Conservation (phyloP, 1,140 invertebrate species). For the Heliothis subflexa region DNA sequence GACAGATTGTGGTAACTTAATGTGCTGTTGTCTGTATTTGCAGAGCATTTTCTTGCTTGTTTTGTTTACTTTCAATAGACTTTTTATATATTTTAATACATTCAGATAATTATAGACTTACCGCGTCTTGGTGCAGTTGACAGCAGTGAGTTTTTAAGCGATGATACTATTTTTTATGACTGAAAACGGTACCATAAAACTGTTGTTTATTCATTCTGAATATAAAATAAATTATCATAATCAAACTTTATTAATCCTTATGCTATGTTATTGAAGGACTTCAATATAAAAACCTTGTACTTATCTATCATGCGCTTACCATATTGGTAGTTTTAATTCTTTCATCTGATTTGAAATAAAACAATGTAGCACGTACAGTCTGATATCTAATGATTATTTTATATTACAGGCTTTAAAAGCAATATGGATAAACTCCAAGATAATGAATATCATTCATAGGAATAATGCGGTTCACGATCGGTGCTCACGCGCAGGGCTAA, state of each 20-base stretch:
- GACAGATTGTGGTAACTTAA: too few relatives aligned
- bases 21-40: too few relatives aligned
- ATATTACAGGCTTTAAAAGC: not conserved
- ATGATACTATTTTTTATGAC: too few relatives aligned
- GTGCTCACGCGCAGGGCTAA: slow-evolving; percentile 23
- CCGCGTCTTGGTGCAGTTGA: too few relatives aligned
- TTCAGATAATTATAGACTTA: too few relatives aligned
- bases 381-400: slow-evolving; percentile 9
- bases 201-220: not conserved
- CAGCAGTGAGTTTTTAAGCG: too few relatives aligned
- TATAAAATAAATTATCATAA: slow-evolving; percentile 14
- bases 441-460: slow-evolving; percentile 13
- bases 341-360: not conserved
- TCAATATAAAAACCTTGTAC: not conserved
- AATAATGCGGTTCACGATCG: slow-evolving; percentile 27
- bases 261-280: not conserved
- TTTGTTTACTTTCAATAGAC: too few relatives aligned
- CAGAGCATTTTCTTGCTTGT: not conserved
- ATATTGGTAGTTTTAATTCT: not conserved
- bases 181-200: too few relatives aligned
- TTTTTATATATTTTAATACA: too few relatives aligned
- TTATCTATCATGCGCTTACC: too few relatives aligned
- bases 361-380: not conserved
- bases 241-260: slow-evolving; percentile 4
- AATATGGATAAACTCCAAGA: slow-evolving; percentile 27